phyloP scores from a whole-genome alignment of 2,113 vertebrate species.

The Ivindomyrus marchei region DNA sequence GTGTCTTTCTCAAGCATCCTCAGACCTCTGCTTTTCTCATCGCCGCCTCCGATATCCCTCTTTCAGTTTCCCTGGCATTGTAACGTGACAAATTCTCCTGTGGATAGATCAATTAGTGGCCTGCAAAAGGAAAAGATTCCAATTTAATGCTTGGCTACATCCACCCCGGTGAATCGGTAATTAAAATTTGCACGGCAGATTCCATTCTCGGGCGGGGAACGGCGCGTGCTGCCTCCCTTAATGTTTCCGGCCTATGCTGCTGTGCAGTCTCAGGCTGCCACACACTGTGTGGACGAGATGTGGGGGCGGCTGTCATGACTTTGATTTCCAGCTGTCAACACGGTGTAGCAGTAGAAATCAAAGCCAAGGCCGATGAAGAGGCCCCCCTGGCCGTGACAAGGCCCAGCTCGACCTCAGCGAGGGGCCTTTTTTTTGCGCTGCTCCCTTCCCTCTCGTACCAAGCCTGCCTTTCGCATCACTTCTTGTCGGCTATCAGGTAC shows the following conservation, averaged over 20 bases:
- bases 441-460: neutral
- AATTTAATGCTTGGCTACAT: constrained; percentile 68
- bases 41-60: neutral
- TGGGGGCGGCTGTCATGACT: neutral
- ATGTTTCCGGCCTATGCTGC: constrained; percentile 19
- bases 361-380: constrained; percentile 1
- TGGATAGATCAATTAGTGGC: constrained; percentile 54
- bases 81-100: constrained; percentile 39
- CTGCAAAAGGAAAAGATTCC: constrained; percentile 62
- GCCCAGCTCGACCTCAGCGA: constrained; percentile 34
- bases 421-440: constrained; percentile 4
- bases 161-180: constrained; percentile 57
- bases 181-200: constrained; percentile 63
- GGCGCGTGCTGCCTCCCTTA: neutral
- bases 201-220: constrained; percentile 53
- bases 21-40: neutral
- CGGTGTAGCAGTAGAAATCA: neutral
- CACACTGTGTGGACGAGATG: neutral
- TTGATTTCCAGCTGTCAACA: constrained; percentile 11
- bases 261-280: constrained; percentile 19
- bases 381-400: constrained; percentile 43
- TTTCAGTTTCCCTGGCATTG: neutral
- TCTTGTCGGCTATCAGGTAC: neutral
- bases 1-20: neutral
- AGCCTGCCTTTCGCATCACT: neutral